Evolutionary conservation across 2,113 vertebrate species (phyloP).

Genomic region (Saguinus imperator): DNA sequence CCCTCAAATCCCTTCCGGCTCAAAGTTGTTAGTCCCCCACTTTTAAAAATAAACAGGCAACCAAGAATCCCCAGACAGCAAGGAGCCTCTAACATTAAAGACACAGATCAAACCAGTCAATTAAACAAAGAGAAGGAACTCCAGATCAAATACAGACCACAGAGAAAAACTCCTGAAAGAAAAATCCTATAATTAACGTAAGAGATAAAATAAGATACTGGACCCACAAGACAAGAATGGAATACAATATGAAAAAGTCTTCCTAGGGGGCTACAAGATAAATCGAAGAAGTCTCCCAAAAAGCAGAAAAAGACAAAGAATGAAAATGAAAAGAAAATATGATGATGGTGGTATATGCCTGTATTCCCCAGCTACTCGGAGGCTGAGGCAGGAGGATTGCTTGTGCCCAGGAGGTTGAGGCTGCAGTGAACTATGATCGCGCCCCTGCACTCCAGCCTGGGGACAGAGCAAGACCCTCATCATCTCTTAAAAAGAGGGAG

Average conservation of each 20-base stretch:
- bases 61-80: not conserved
- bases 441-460: not conserved
- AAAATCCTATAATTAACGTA: not conserved
- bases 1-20: not conserved
- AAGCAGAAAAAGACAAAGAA: not conserved
- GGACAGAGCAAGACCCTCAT: not conserved
- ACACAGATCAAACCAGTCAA: not conserved
- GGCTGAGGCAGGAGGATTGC: not conserved
- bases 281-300: not conserved
- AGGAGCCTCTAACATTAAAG: not conserved
- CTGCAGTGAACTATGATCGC: not conserved
- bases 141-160: not conserved
- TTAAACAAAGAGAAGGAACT: constrained; percentile 2
- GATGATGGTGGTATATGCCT: not conserved
- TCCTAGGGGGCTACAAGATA: not conserved
- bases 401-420: not conserved
- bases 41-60: constrained; percentile 37
- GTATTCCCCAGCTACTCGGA: not conserved
- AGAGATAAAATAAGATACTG: not conserved
- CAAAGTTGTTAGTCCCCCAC: not conserved
- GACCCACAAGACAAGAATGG: not conserved
- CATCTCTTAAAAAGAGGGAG: not conserved
- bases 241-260: not conserved
- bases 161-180: not conserved
- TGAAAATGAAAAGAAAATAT: not conserved